Evolutionary conservation across 2,888 invertebrate species (phyloP).

Genomic region (Neoaliturus tenellus): DNA sequence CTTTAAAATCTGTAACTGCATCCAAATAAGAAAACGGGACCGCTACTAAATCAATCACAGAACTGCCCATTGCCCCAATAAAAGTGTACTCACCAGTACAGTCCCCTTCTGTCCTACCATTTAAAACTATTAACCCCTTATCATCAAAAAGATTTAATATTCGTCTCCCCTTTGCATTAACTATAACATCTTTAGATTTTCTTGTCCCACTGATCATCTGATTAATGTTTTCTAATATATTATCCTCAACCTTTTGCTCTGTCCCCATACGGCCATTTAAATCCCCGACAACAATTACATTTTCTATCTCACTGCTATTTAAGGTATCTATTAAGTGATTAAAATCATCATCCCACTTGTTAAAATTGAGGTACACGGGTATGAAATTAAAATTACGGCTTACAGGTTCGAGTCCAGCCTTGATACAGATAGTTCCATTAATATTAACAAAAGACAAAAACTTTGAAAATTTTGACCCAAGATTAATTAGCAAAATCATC

Average conservation of each 20-base stretch:
- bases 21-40: conserved; percentile 15
- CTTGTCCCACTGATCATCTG: neutral
- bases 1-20: conserved; percentile 5
- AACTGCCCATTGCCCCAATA: conserved; percentile 45
- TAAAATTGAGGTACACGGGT: conserved; percentile 12
- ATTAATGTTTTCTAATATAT: neutral
- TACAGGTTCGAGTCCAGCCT: neutral
- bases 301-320: neutral
- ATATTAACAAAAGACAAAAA: neutral
- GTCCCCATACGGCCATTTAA: conserved; percentile 11
- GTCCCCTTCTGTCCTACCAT: conserved; percentile 57
- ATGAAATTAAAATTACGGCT: neutral
- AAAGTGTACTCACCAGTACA: conserved; percentile 55
- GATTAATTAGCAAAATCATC: neutral
- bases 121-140: conserved; percentile 50
- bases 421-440: neutral
- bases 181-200: neutral
- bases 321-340: neutral
- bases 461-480: neutral
- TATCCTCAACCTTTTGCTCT: conserved; percentile 1
- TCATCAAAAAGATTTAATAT: conserved; percentile 12
- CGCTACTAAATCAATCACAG: conserved; percentile 55
- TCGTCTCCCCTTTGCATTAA: conserved; percentile 11
- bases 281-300: conserved; percentile 30
- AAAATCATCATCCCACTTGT: conserved; percentile 27